Base-by-base conservation (phyloP, 2,888 invertebrate genomes). In the Toxonevra muliebris region DNA sequence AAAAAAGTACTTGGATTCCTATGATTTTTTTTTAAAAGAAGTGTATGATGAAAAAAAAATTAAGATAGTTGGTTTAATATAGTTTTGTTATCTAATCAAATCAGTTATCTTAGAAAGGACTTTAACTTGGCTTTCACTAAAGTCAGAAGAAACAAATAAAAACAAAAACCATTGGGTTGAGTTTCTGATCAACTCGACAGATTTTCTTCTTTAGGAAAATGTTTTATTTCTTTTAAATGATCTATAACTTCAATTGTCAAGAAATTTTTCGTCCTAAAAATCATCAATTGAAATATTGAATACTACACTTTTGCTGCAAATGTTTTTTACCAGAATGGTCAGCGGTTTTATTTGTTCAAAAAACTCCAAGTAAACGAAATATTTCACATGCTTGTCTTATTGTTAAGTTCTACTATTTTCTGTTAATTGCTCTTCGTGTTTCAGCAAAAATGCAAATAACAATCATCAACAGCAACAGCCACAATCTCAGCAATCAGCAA, bases 311-410 rank as follows among this genome's bases (percentile, higher is more conserved):
- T 55, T 30, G 55, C 55, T 17, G 54, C 70, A 69, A 68, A 73
- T 71, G 72, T 72, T 74, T 71, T 60, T 70, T 55, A 65, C 64
- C 65, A 75, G 66, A 73, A 75, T 75, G 74, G 73, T 72, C 58
- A 73, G 71, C 65, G 73, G 72, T 62, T 63, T 74, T 63, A 62
- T 73, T 41, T 60, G 65, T 65, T 68, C 71, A 11, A 69, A 69
- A 64, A 69, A 60, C 30, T 64, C 71, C 10, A 71, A 72, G 74
- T 74, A 73, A 68, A 65, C 7, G 17, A n/a, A 42, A 13, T 55
- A 10, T 30, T 55, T 55, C 19, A 30, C 55, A 30, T 9, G 17
- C 12, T 12, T 13, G 57, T 9, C 9, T 7, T 17, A 10, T 12
- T 41, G 40, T 48, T 15, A 13, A 40, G n/a, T 10, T 17, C 10